Evolutionary conservation across 1,140 invertebrate species (phyloP).

Genomic region (Drosophila parabipectinata): DNA sequence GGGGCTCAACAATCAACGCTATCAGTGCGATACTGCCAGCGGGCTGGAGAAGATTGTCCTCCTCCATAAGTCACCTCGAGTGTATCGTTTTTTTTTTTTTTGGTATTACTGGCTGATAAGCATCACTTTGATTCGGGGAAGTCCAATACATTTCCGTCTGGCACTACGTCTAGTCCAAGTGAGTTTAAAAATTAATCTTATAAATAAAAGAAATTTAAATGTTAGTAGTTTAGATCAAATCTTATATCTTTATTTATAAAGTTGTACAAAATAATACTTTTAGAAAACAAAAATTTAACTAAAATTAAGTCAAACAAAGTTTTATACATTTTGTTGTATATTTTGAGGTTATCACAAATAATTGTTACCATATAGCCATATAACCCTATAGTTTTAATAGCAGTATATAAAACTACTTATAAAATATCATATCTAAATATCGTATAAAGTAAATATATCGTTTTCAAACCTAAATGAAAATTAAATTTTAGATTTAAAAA

Average conservation of each 20-base stretch:
- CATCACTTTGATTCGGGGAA: constrained; percentile 12
- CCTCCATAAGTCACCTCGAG: constrained; percentile 10
- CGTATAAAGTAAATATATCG: too few relatives aligned
- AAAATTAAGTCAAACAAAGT: too few relatives aligned
- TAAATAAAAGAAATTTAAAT: not conserved
- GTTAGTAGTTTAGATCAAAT: not conserved
- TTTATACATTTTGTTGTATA: too few relatives aligned
- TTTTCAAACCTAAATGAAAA: too few relatives aligned
- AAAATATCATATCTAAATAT: too few relatives aligned
- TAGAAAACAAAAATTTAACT: not conserved
- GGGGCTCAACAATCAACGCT: constrained; percentile 6
- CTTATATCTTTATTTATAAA: too few relatives aligned
- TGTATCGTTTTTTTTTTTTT: not conserved
- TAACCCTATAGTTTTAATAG: too few relatives aligned
- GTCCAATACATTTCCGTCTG: not conserved
- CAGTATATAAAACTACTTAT: too few relatives aligned
- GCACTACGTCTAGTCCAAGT: not conserved
- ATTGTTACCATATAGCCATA: too few relatives aligned
- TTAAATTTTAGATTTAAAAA: too few relatives aligned
- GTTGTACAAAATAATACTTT: not conserved
- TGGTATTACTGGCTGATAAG: constrained; percentile 12
- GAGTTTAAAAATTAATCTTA: not conserved
- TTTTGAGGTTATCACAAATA: too few relatives aligned
- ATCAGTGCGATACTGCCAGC: constrained; percentile 24
- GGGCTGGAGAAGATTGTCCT: constrained; percentile 21